Base-by-base conservation (phyloP, 2,888 invertebrate species). In the Endomychus coccineus region DNA sequence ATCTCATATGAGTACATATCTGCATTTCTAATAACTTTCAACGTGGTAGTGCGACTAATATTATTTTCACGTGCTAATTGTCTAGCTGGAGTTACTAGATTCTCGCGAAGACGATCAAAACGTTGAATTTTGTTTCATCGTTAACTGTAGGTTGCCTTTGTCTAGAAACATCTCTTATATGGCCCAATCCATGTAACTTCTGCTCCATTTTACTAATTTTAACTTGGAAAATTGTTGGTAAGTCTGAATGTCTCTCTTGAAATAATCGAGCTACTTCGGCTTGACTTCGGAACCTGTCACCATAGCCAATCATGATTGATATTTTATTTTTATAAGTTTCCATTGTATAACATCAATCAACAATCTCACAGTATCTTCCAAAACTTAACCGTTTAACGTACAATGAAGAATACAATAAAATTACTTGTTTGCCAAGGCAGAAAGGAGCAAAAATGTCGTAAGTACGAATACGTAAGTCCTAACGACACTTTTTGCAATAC, bases 121-220 rank as follows among this genome's bases (percentile, higher is more conserved):
- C 21, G 16, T 39, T 19, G 7, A 39, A 7, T 27, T 28, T 40
- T n/a, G 24, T 30, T 23, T 39, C 30, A 12, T 39, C 25, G 16
- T 25, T 15, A 9, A 33, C 15, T 25, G 19, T 9, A 22, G 31
- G 16, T 17, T 32, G 15, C 28, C 19, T 27, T 38, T 17, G 12
- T 38, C 13, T 38, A 7, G 27, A 6, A 6, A 19, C 21, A n/a
- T 25, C 17, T 15, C 19, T 16, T 28, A 38, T 38, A 39, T 29
- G 29, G 14, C 38, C 34, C 24, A 29, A 15, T 17, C 30, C 13
- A 5, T 16, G 29, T 33, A 32, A 40, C 14, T 30, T 35, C 17
- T 36, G 28, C 22, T 40, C 36, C 16, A 37, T 32, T 37, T 37
- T 40, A 16, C 36, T 37, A 14, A 40, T 31, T 27, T 36, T 40